A percentile compares a stretch with the other conserved stretches of the same genome.
Evolutionary conservation across 2,888 invertebrate genomes (phyloP).

Genomic region (Crocallis elinguaria): DNA sequence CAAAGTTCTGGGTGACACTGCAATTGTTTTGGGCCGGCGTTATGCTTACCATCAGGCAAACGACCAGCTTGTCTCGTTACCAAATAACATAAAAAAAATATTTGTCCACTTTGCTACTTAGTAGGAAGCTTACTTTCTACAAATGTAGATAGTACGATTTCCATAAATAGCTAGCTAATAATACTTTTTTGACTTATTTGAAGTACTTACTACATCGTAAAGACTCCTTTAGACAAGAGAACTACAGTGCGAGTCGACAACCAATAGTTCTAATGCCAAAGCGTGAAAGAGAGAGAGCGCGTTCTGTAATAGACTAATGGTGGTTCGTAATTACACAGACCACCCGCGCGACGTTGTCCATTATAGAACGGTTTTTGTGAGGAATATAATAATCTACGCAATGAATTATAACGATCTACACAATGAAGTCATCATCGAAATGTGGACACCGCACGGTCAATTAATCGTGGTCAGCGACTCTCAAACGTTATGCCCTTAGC

Average conservation of each 20-base stretch:
- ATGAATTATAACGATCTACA: conserved; percentile 59
- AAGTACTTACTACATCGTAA: too few species aligned
- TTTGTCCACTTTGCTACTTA: too few species aligned
- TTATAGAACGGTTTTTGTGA: conserved; percentile 67
- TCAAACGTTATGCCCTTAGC: conserved; percentile 35
- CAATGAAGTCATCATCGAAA: conserved; percentile 76
- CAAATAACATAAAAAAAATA: too few species aligned
- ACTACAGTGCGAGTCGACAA: conserved; percentile 2
- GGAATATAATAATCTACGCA: conserved; percentile 67
- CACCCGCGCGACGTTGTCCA: conserved; percentile 68
- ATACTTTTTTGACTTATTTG: too few species aligned
- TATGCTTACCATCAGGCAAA: too few species aligned
- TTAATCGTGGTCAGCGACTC: conserved; percentile 34
- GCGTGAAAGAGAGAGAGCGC: conserved; percentile 52
- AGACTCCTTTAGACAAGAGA: background rate
- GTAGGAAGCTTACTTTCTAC: too few species aligned
- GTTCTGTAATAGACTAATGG: conserved; percentile 55
- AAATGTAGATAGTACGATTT: too few species aligned
- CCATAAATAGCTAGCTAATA: too few species aligned
- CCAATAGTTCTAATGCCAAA: conserved; percentile 32
- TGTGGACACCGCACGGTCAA: conserved; percentile 38
- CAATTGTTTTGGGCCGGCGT: too few species aligned
- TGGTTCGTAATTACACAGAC: conserved; percentile 70
- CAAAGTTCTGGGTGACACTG: too few species aligned
- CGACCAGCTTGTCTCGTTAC: too few species aligned